phyloP scores from a whole-genome alignment of 2,113 vertebrate species.

The Corapipo altera region DNA sequence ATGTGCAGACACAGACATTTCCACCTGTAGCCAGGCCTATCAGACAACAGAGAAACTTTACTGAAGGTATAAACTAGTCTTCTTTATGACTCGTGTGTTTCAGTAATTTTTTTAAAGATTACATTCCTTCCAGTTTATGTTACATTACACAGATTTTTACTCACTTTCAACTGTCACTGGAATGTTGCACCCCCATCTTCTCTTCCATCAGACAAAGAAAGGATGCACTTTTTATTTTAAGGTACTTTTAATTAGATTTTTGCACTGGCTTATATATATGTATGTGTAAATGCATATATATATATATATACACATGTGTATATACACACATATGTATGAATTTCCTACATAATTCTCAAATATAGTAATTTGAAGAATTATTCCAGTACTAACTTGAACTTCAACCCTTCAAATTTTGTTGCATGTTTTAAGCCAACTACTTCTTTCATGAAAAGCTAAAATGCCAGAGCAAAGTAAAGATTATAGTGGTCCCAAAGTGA shows the following conservation, averaged over 20 bases:
- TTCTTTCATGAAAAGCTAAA: not conserved
- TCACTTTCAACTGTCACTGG: not conserved
- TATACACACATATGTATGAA: accelerated
- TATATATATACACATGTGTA: accelerated
- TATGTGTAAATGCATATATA: not conserved
- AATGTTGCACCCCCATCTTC: not conserved
- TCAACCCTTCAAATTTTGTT: not conserved
- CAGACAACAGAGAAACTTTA: not conserved
- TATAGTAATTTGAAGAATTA: not conserved
- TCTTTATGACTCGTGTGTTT: not conserved
- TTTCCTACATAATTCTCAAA: not conserved
- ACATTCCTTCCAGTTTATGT: not conserved
- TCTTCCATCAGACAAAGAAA: not conserved
- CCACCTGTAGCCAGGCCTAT: not conserved
- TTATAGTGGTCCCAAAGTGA: not conserved
- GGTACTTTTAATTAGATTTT: not conserved
- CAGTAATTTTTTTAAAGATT: not conserved
- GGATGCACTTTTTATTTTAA: not conserved
- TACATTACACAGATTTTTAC: not conserved
- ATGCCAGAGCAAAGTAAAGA: not conserved
- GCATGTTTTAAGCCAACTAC: not conserved
- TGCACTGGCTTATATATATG: not conserved
- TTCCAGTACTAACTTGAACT: not conserved
- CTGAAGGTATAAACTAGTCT: not conserved
- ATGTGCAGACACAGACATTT: not conserved